Conservation (phyloP, 2,888 invertebrate species). For the Drosophila neoperkinsi region DNA sequence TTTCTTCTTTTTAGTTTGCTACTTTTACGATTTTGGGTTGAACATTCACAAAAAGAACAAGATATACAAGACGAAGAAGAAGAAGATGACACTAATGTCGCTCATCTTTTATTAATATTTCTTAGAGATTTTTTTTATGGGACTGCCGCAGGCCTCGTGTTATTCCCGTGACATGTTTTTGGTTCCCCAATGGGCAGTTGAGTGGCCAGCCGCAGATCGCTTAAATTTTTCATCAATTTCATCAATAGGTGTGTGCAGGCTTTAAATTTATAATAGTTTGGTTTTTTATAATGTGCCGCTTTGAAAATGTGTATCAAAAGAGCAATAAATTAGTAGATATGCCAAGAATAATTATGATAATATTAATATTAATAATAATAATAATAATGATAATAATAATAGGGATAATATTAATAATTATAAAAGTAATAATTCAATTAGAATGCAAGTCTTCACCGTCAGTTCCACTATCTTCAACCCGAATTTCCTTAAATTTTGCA, state of each 20-base stretch:
- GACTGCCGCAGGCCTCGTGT: slow-evolving; percentile 46
- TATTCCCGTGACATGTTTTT: slow-evolving; percentile 36
- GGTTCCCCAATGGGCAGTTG: slow-evolving; percentile 42
- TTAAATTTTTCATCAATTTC: slow-evolving; percentile 10
- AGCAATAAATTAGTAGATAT: not conserved
- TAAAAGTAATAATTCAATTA: too few species aligned
- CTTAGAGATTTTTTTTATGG: slow-evolving; percentile 66
- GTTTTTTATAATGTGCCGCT: not conserved
- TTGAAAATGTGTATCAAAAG: not conserved
- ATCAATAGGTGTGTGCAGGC: slow-evolving; percentile 17
- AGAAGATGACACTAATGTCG: slow-evolving; percentile 73
- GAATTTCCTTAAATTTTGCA: slow-evolving; percentile 11
- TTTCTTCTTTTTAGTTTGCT: slow-evolving; percentile 26
- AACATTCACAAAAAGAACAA: slow-evolving; percentile 39
- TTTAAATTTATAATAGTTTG: slow-evolving; percentile 3
- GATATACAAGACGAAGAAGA: slow-evolving; percentile 11
- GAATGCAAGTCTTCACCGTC: too few species aligned
- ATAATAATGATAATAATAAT: too few species aligned
- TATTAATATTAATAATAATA: not conserved
- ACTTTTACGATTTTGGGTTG: slow-evolving; percentile 75
- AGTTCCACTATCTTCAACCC: too few species aligned
- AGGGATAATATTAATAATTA: too few species aligned
- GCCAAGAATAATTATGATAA: not conserved
- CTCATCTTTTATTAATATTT: slow-evolving; percentile 84
- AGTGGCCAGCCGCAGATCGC: slow-evolving; percentile 40